These are phyloP conservation scores for Myocastor coypus DNA, from an alignment of 2,113 vertebrate genomes.

Conservation along the genomic window DNA sequence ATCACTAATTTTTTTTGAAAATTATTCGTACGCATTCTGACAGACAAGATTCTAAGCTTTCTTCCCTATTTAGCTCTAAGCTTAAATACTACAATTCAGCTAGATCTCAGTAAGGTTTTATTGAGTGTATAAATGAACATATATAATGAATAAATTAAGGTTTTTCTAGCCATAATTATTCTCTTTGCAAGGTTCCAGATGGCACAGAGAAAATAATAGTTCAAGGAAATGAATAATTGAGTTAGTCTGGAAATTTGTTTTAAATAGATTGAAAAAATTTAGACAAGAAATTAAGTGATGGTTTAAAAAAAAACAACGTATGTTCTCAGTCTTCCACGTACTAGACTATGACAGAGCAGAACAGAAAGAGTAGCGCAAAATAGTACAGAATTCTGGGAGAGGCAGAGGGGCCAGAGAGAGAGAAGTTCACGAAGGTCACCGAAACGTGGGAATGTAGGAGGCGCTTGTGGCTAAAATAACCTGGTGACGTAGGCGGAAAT, in stretches of 20 bases:
- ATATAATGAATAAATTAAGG: background rate
- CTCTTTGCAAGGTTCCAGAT: conserved; percentile 25
- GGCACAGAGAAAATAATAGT: background rate
- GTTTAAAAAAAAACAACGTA: background rate
- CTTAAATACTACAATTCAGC: conserved; percentile 21
- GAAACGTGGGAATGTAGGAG: background rate
- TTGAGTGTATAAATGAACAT: background rate
- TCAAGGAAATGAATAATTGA: background rate
- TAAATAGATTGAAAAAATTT: conserved; percentile 20
- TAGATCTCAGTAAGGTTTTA: background rate
- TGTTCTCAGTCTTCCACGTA: background rate
- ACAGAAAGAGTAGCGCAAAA: background rate
- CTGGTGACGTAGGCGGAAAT: background rate
- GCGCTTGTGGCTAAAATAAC: background rate
- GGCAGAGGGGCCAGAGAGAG: background rate
- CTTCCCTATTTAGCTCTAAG: background rate
- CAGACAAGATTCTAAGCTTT: background rate
- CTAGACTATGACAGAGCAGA: background rate
- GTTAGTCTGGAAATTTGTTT: conserved; percentile 7
- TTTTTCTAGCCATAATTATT: background rate
- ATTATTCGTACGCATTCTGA: background rate
- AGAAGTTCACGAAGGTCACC: background rate
- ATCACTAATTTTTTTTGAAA: background rate
- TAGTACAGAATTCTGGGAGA: background rate
- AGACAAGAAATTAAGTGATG: background rate